Evolutionary conservation across 2,888 invertebrate genomes (phyloP).

Genomic region (Drosophila anomalata): DNA sequence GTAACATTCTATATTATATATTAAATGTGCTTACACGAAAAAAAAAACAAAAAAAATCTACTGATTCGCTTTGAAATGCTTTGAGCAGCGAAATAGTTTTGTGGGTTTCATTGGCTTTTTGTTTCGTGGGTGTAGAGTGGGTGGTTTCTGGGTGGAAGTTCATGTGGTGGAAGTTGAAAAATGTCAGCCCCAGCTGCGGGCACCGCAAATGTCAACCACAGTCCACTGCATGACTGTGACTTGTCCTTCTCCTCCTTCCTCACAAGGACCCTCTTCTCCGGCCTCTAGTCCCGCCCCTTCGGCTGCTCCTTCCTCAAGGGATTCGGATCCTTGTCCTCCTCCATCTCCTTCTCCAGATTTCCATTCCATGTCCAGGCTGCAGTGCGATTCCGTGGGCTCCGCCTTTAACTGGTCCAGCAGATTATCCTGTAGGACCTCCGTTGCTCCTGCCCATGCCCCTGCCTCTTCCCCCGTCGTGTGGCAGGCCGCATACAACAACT

Average conservation of each 20-base stretch:
- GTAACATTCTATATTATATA: conserved; percentile 41
- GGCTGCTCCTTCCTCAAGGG: background rate
- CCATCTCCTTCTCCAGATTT: background rate
- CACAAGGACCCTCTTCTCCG: background rate
- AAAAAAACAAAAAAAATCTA: conserved; percentile 39
- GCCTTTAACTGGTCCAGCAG: conserved; percentile 18
- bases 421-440: background rate
- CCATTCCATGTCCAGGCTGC: conserved; percentile 2
- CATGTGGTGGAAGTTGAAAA: background rate
- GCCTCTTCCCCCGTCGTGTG: conserved; percentile 27
- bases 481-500: conserved; percentile 79
- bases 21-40: conserved; percentile 47
- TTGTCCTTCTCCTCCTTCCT: conserved; percentile 2
- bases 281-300: background rate
- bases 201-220: conserved; percentile 70
- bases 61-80: conserved; percentile 29
- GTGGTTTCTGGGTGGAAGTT: conserved; percentile 21
- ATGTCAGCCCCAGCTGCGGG: conserved; percentile 74
- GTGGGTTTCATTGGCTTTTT: conserved; percentile 15
- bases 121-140: conserved; percentile 11
- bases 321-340: background rate
- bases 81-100: conserved; percentile 28
- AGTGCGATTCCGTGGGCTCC: conserved; percentile 6
- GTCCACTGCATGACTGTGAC: conserved; percentile 59
- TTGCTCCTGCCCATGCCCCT: conserved; percentile 8